Percentiles rank a stretch among this genome's conserved stretches.
These are phyloP conservation scores for Neria commutata DNA, from an alignment of 2,888 invertebrate genomes.

Conservation along the genomic window DNA sequence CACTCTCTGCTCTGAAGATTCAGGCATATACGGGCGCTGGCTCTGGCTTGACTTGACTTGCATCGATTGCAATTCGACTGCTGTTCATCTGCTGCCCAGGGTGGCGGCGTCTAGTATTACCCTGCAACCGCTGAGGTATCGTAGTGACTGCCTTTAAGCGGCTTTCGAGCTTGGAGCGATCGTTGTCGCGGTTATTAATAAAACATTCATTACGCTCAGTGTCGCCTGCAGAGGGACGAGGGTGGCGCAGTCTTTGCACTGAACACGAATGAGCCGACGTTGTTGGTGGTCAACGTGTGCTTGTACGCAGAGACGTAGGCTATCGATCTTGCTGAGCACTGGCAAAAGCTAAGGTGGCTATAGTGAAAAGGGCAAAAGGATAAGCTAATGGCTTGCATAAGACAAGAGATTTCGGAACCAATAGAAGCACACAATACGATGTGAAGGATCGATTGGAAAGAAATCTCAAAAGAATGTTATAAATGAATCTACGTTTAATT, in stretches of 20 bases:
- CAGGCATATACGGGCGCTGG: slow-evolving; percentile 36
- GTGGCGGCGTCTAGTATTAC: neutral
- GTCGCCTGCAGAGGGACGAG: neutral
- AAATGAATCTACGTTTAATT: too few relatives aligned
- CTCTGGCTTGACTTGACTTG: slow-evolving; percentile 38
- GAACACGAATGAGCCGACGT: too few relatives aligned
- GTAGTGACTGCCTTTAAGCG: slow-evolving; percentile 1
- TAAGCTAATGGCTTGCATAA: too few relatives aligned
- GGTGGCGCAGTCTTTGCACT: too few relatives aligned
- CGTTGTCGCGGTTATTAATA: slow-evolving; percentile 61
- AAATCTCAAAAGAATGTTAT: too few relatives aligned
- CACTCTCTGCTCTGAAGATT: neutral
- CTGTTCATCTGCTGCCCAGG: slow-evolving; percentile 52
- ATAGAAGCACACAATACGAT: too few relatives aligned
- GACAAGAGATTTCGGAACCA: too few relatives aligned
- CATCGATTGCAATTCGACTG: slow-evolving; percentile 60
- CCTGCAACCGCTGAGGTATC: slow-evolving; percentile 1
- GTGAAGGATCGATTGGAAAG: too few relatives aligned
- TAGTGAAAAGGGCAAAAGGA: too few relatives aligned
- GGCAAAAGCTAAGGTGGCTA: too few relatives aligned
- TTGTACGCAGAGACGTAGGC: too few relatives aligned
- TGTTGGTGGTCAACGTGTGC: neutral
- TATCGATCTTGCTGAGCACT: neutral
- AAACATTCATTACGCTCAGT: slow-evolving; percentile 58
- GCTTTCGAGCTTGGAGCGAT: slow-evolving; percentile 43